phyloP scores from a whole-genome alignment of 1,140 invertebrate species.

The Lepidurus couesii region DNA sequence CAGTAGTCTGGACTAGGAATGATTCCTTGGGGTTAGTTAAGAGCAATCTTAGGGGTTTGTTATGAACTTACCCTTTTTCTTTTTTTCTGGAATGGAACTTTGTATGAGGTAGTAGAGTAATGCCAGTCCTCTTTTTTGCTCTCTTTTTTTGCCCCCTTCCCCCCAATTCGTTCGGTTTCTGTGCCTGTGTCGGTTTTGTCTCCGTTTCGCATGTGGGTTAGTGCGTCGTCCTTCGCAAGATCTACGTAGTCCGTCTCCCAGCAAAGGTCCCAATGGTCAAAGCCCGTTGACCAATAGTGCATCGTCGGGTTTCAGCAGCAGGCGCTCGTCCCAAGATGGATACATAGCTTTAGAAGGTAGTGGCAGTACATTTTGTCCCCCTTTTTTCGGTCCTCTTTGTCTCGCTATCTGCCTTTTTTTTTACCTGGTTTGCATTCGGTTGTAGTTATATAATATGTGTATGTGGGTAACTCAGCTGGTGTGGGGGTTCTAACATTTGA shows the following conservation, averaged over 20 bases:
- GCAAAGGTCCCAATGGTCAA: constrained; percentile 55
- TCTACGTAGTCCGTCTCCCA: constrained; percentile 71
- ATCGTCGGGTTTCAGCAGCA: constrained; percentile 84
- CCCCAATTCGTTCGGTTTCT: neutral
- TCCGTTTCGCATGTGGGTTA: constrained; percentile 42
- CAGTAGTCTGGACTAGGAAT: neutral
- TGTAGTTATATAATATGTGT: neutral
- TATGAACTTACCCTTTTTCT: neutral
- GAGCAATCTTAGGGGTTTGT: neutral
- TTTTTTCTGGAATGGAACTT: constrained; percentile 35
- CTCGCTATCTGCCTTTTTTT: constrained; percentile 25
- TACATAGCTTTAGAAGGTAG: constrained; percentile 68
- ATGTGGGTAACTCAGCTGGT: neutral
- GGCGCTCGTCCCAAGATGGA: constrained; percentile 83
- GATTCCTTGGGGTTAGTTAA: neutral
- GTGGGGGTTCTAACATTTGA: neutral
- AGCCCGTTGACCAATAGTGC: constrained; percentile 75
- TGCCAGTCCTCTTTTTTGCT: neutral
- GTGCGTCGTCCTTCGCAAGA: constrained; percentile 63
- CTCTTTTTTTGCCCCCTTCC: neutral
- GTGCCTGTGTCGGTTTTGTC: constrained; percentile 24
- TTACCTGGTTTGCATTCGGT: constrained; percentile 16
- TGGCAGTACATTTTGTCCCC: constrained; percentile 31
- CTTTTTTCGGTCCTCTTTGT: constrained; percentile 3
- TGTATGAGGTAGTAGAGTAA: constrained; percentile 31